Evolutionary conservation across 2,888 invertebrate genomes (phyloP), one percentile per base, ranked within the genome.

Genomic region (Drosophila aldrichi): DNA sequence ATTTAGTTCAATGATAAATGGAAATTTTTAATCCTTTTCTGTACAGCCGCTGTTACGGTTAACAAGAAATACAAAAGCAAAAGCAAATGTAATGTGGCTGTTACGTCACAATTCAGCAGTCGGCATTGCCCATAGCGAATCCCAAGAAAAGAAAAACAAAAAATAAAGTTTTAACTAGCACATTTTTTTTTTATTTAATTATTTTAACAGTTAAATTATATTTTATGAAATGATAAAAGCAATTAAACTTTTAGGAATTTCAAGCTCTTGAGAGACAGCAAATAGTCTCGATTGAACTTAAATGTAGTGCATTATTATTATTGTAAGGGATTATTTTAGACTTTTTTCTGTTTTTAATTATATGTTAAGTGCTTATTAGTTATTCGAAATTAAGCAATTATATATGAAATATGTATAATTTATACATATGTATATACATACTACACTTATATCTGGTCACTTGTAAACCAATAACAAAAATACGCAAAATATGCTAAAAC

Each of bases 391-490:
- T 64, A 69, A 62, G 75, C 40, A 69, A 68, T 41, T 63, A 44
- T 14, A 22, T 20, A 18, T 3, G 0, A 32, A 32, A 32, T 32
- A 32, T 32, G 9, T 32, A 32, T 32, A 32, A 32, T 20, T 20
- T 36, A 52, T 36, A 61, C 44, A 62, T 22, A 22, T 22, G 10
- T 38, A 64, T 41, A 67, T 36, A 36, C 20, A 36, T 25, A 46
- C 72, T 73, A 83, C 77, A 81, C 79, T 83, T 83, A 77, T 88
- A 81, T 91, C 91, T 91, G 91, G 91, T 91, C 91, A 91, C 83
- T 79, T 81, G 63, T 76, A 91, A 90, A 91, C 91, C 91, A 91
- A 91, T 91, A 80, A 82, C 71, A 87, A 77, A 62, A 77, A 64
- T 41, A 58, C 25, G 58, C 61, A 57, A 70, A 54, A 54, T 59